A percentile compares a stretch with the other conserved stretches of the same genome.
These are phyloP conservation scores for Mycteria americana DNA, from an alignment of 2,797 vertebrate genomes.

Conservation along the genomic window DNA sequence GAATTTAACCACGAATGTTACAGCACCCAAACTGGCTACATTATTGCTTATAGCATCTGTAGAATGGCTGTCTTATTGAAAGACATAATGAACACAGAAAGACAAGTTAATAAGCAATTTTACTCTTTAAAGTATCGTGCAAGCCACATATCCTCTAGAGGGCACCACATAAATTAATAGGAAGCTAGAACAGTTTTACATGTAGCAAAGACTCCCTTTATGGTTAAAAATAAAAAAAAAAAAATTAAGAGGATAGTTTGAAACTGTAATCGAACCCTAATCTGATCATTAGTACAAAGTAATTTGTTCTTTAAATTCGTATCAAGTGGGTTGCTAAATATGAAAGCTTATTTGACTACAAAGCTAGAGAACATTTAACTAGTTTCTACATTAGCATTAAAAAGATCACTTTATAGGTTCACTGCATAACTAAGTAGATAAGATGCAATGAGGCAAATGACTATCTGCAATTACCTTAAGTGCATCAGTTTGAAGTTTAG, in stretches of 20 bases:
- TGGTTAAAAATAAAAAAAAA: background rate
- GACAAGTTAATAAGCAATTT: constrained; percentile 51
- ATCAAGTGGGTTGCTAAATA: constrained; percentile 45
- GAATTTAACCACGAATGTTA: background rate
- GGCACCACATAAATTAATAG: constrained; percentile 65
- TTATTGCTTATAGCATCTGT: constrained; percentile 72
- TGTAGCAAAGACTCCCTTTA: constrained; percentile 15
- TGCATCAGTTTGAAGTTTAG: constrained; percentile 59
- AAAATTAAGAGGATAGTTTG: background rate
- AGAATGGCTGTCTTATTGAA: constrained; percentile 53
- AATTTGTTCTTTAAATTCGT: constrained; percentile 49
- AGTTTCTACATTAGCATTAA: constrained; percentile 56
- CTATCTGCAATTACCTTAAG: constrained; percentile 67
- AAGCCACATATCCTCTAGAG: constrained; percentile 60
- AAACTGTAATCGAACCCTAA: constrained; percentile 42
- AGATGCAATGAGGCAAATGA: constrained; percentile 65
- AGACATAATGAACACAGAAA: constrained; percentile 36
- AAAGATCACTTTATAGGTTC: constrained; percentile 62
- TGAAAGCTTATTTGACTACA: constrained; percentile 61
- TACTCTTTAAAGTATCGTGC: constrained; percentile 15
- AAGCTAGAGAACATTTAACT: constrained; percentile 49
- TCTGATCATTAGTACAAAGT: constrained; percentile 28
- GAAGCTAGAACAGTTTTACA: constrained; percentile 9
- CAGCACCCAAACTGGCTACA: constrained; percentile 36
- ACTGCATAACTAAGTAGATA: constrained; percentile 59